Base-by-base conservation (phyloP, 2,797 vertebrate genomes). In the Catharus ustulatus region DNA sequence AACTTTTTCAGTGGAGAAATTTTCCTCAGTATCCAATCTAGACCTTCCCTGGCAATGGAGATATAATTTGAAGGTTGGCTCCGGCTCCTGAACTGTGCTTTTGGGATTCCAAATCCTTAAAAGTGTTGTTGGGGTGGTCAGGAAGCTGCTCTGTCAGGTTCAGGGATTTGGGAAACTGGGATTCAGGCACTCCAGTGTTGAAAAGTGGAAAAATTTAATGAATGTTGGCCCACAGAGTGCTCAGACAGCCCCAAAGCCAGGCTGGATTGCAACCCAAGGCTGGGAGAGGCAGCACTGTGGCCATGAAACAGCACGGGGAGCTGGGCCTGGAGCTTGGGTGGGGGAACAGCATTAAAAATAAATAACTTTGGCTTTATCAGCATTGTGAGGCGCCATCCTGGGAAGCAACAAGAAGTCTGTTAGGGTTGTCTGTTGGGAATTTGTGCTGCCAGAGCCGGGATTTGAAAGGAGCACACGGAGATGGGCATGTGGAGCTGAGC, bases 231-330 rank as follows among this genome's bases (percentile, higher is more conserved):
- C 13, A 5, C 7, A 4, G 51, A 8, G 30, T 40, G 43, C 75
- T 77, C 3, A 0, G 2, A 7, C 13, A 62, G 5, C 59, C 46
- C 46, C 40, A 36, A 19, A 40, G 22, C 57, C 30, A 1, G 10
- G 57, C 46, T 43, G 77, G 43, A 7, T 59, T 30, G 18, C 9
- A 10, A 34, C 58, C 46, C 14, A 26, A 1, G n/a, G 11, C 22
- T 36, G 13, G 20, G 40, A 77, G 61, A 48, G 32, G 59, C 68
- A 63, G n/a, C 5, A 2, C 5, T 20, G 52, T 40, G 40, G 40
- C 40, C 40, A 40, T 7, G 16, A 34, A 27, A 11, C 27, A 34
- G n/a, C 62, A 3, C 1, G 1, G 36, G 58, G 46, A 23, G 16
- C 45, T 8, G 20, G 34, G 14, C 34, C 29, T 7, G 5, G 30